Evolutionary conservation across 2,888 invertebrate species (phyloP).

Genomic region (Eupithecia subfuscata): DNA sequence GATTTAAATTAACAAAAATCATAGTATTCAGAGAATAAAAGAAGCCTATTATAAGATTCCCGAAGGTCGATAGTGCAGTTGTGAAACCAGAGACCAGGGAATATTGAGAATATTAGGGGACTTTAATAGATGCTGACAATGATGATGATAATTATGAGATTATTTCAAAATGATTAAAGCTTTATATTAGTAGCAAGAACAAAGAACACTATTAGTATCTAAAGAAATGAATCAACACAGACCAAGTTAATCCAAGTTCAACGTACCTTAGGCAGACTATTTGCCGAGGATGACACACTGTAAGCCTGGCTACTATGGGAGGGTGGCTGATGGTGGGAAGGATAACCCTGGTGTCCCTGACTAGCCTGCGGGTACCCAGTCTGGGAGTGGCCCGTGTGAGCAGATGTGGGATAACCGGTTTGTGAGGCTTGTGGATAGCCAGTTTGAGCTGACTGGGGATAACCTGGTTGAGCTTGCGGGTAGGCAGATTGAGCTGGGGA

Average conservation of each 20-base stretch:
- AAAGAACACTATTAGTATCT: background rate
- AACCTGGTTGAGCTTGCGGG: constrained; percentile 48
- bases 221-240: constrained; percentile 6
- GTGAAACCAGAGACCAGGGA: no score
- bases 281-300: constrained; percentile 60
- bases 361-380: constrained; percentile 37
- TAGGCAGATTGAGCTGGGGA: constrained; percentile 34
- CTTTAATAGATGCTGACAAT: no score
- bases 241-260: constrained; percentile 35
- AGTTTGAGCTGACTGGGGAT: constrained; percentile 47
- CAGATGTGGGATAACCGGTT: constrained; percentile 45
- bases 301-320: constrained; percentile 60
- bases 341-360: constrained; percentile 59
- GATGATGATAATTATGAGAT: background rate
- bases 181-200: background rate
- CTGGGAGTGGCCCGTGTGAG: constrained; percentile 48
- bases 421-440: constrained; percentile 55
- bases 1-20: background rate
- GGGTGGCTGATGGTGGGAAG: constrained; percentile 53
- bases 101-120: no score
- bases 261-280: constrained; percentile 68
- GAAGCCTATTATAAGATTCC: background rate
- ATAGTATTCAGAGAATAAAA: background rate
- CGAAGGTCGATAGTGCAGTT: no score
- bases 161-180: background rate